A percentile compares a stretch with the other conserved stretches of the same genome.
Conservation (phyloP, 2,113 vertebrate genomes). For the Peromyscus maniculatus region DNA sequence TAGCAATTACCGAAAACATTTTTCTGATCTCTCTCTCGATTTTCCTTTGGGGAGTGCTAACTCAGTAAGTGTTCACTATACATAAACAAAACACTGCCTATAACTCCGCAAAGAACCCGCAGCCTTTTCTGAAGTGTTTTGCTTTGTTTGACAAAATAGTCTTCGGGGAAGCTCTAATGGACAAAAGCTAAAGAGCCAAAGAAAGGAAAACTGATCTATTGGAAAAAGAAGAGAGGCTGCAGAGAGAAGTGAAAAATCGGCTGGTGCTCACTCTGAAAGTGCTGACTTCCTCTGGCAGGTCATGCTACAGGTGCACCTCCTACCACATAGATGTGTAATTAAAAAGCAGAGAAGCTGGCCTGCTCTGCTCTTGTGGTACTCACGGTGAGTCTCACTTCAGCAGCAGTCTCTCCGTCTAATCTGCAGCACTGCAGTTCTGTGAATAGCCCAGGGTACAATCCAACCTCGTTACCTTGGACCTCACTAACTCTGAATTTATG, state of each 20-base stretch:
- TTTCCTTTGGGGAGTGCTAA: constrained; percentile 88
- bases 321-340: constrained; percentile 79
- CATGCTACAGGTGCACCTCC: constrained; percentile 72
- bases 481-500: constrained; percentile 65
- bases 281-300: constrained; percentile 84
- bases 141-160: constrained; percentile 87
- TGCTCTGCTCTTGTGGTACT: constrained; percentile 65
- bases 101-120: constrained; percentile 84
- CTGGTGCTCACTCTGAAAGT: constrained; percentile 83
- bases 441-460: constrained; percentile 66
- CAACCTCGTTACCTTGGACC: constrained; percentile 62
- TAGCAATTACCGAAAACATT: constrained; percentile 86
- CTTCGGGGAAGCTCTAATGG: constrained; percentile 86
- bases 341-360: constrained; percentile 77
- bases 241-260: constrained; percentile 76
- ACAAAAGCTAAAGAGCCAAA: constrained; percentile 82
- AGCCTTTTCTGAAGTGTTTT: constrained; percentile 85
- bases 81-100: constrained; percentile 85
- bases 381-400: not conserved
- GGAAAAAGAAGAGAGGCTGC: constrained; percentile 81
- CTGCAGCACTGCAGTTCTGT: constrained; percentile 37
- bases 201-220: constrained; percentile 84
- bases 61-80: constrained; percentile 85
- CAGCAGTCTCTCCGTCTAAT: not conserved
- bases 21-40: constrained; percentile 85